Evolutionary conservation across 2,888 invertebrate species (phyloP).

Genomic region (Resseliella maxima): DNA sequence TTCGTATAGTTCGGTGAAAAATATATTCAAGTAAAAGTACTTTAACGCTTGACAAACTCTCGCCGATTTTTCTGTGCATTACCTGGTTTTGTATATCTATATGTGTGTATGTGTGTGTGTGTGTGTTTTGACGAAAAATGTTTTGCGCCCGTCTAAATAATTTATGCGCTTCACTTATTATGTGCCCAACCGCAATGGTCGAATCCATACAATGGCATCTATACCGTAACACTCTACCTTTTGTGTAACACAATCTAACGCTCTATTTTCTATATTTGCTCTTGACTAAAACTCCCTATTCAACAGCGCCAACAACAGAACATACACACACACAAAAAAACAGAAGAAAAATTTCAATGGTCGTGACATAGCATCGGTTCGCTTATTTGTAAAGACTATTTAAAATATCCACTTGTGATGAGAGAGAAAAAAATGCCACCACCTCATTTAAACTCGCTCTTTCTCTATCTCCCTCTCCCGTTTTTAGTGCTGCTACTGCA

Average conservation of each 20-base stretch:
- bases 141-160: neutral
- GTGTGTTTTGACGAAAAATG: neutral
- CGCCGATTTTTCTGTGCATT: neutral
- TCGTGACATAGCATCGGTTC: neutral
- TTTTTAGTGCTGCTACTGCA: too few species aligned
- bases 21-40: neutral
- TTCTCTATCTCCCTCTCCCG: neutral
- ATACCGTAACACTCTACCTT: neutral
- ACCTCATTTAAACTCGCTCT: conserved; percentile 28
- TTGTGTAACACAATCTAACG: conserved; percentile 27
- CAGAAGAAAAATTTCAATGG: conserved; percentile 26
- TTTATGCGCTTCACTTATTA: conserved; percentile 42
- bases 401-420: conserved; percentile 22
- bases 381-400: conserved; percentile 33
- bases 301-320: too few species aligned
- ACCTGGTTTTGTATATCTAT: too few species aligned
- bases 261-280: neutral
- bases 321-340: too few species aligned
- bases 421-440: neutral
- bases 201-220: neutral
- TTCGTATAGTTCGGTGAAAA: neutral
- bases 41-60: neutral
- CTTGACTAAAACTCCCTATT: conserved; percentile 39
- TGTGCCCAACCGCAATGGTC: neutral
- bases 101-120: too few species aligned